These are phyloP conservation scores for Hydrotaea cyrtoneurina DNA, from an alignment of 2,888 invertebrate genomes.

Conservation along the genomic window DNA sequence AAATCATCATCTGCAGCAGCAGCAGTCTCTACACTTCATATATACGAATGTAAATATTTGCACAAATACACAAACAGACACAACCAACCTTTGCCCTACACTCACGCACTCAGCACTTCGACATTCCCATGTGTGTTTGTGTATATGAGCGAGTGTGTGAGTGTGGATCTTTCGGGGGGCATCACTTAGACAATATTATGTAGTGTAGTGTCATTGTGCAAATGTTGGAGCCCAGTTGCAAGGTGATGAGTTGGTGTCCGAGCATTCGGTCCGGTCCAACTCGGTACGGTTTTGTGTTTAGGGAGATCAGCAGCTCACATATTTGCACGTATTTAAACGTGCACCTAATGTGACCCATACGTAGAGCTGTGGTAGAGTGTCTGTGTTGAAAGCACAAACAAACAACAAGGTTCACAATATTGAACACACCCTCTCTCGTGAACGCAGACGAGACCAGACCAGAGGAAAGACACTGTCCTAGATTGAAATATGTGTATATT, in stretches of 20 bases:
- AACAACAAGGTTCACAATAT: neutral
- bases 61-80: neutral
- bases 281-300: neutral
- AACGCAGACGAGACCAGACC: neutral
- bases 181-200: slow-evolving; percentile 25
- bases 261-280: neutral
- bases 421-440: neutral
- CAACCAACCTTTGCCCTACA: neutral
- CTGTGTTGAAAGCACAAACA: slow-evolving; percentile 14
- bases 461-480: neutral
- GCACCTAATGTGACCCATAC: slow-evolving; percentile 51
- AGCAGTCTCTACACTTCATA: neutral
- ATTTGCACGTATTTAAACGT: slow-evolving; percentile 56
- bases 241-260: slow-evolving; percentile 38
- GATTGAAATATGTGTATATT: slow-evolving; percentile 22
- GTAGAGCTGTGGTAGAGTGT: slow-evolving; percentile 1
- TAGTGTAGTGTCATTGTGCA: slow-evolving; percentile 14
- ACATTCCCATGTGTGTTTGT: neutral
- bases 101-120: neutral
- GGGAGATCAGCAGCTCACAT: slow-evolving; percentile 35
- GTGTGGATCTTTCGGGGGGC: neutral
- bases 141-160: neutral
- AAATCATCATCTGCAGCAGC: slow-evolving; percentile 1
- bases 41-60: slow-evolving; percentile 38
- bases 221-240: slow-evolving; percentile 17